These are phyloP conservation scores for Apomyelois bistriatella DNA, from an alignment of 2,888 invertebrate genomes.

Conservation along the genomic window DNA sequence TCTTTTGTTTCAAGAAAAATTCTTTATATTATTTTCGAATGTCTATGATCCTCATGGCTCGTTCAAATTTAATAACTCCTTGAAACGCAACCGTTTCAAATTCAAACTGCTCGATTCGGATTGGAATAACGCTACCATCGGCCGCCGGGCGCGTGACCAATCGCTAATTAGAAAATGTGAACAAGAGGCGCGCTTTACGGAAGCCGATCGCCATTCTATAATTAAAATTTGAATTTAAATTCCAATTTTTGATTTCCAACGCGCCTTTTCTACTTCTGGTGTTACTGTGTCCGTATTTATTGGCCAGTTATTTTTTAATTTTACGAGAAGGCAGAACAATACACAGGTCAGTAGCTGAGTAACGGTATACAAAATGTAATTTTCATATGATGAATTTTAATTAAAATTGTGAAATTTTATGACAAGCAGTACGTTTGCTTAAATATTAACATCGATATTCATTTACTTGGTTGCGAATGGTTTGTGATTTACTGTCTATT, in stretches of 20 bases:
- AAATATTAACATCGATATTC: background rate
- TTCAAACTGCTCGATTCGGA: slow-evolving; percentile 71
- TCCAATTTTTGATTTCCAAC: slow-evolving; percentile 66
- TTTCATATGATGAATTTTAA: slow-evolving; percentile 10
- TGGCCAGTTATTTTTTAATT: slow-evolving; percentile 27
- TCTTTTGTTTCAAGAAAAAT: too few relatives aligned
- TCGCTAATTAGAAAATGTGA: slow-evolving; percentile 78
- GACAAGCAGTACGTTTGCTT: background rate
- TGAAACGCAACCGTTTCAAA: slow-evolving; percentile 66
- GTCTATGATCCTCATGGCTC: slow-evolving; percentile 14
- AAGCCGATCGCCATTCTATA: slow-evolving; percentile 71
- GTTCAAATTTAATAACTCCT: slow-evolving; percentile 10
- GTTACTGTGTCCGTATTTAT: slow-evolving; percentile 54
- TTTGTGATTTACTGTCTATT: background rate
- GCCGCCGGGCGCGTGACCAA: slow-evolving; percentile 74
- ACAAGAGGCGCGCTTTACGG: slow-evolving; percentile 60
- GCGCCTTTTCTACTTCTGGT: slow-evolving; percentile 65
- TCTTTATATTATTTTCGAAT: too few relatives aligned
- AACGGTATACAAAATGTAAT: slow-evolving; percentile 19
- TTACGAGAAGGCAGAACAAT: slow-evolving; percentile 19
- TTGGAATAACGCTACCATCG: slow-evolving; percentile 56
- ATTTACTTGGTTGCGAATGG: background rate
- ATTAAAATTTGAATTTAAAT: slow-evolving; percentile 72
- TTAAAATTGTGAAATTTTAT: slow-evolving; percentile 13
- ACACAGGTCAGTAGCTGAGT: slow-evolving; percentile 27